Conservation (phyloP, 2,888 invertebrate genomes). For the Brachynemurus nebulosus region DNA sequence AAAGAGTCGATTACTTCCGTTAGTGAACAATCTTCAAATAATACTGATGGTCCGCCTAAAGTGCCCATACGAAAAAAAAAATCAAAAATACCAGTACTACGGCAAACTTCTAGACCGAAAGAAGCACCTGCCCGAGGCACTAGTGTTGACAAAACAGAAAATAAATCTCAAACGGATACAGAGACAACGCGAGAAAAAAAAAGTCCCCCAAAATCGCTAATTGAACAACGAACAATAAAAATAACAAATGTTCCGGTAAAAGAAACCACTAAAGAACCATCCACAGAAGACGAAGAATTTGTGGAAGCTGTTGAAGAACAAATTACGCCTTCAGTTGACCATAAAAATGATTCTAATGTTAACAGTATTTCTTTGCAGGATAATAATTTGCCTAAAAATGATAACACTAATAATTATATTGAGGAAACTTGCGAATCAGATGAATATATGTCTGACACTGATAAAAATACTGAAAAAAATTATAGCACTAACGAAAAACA, state of each 20-base stretch:
- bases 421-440: constrained; percentile 29
- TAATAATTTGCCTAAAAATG: constrained; percentile 13
- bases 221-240: not conserved
- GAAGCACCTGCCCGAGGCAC: not conserved
- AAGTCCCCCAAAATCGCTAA: constrained; percentile 3
- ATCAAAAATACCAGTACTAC: constrained; percentile 28
- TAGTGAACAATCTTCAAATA: not conserved
- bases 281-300: not conserved
- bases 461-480: constrained; percentile 14
- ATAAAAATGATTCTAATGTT: constrained; percentile 20
- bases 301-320: constrained; percentile 8
- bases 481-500: no score
- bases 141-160: constrained; percentile 6
- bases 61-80: constrained; percentile 22
- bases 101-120: not conserved
- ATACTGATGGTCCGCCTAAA: constrained; percentile 21
- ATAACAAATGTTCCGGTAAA: not conserved
- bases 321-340: constrained; percentile 22
- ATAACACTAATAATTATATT: constrained; percentile 17
- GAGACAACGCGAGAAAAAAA: constrained; percentile 2
- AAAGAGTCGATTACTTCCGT: no score
- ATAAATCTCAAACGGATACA: not conserved
- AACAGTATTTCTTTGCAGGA: not conserved
- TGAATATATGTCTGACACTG: constrained; percentile 20
- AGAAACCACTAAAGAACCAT: not conserved